Evolutionary conservation across 1,140 invertebrate genomes (phyloP).

Genomic region (Mycetomoellerius zeteki): DNA sequence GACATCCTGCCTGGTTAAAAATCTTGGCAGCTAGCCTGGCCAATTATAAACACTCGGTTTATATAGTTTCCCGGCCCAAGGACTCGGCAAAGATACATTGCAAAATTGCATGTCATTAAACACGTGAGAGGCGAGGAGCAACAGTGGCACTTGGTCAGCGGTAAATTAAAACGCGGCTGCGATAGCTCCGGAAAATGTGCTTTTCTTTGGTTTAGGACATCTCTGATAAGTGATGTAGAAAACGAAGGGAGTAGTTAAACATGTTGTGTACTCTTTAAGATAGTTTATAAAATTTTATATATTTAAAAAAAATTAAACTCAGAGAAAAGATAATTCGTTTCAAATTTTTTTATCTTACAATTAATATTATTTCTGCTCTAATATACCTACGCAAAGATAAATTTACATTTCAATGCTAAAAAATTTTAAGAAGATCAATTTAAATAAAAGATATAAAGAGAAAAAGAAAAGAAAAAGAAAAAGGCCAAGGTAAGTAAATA

Average conservation of each 20-base stretch:
- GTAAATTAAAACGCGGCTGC: slow-evolving; percentile 28
- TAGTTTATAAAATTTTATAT: neutral
- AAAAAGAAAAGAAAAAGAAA: neutral
- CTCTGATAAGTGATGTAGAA: neutral
- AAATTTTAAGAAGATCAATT: neutral
- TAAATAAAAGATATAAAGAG: neutral
- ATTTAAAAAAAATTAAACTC: neutral
- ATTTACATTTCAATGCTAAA: neutral
- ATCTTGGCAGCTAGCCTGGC: slow-evolving; percentile 76
- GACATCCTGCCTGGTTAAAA: slow-evolving; percentile 76
- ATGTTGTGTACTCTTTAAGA: slow-evolving; percentile 21
- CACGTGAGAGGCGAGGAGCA: slow-evolving; percentile 75
- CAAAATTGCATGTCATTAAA: slow-evolving; percentile 87
- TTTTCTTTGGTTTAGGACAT: slow-evolving; percentile 50
- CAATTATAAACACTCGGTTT: slow-evolving; percentile 84
- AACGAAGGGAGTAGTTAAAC: neutral
- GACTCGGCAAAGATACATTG: slow-evolving; percentile 83
- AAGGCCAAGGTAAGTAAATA: neutral
- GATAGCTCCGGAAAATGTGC: slow-evolving; percentile 48
- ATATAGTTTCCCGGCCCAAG: slow-evolving; percentile 86
- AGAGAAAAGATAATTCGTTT: neutral
- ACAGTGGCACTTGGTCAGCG: neutral
- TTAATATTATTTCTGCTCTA: neutral
- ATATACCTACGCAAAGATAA: neutral
- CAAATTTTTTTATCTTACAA: neutral